A percentile compares a stretch with the other conserved stretches of the same genome.
phyloP scores from a whole-genome alignment of 1,140 invertebrate species.

The Drosophila ohnishii region DNA sequence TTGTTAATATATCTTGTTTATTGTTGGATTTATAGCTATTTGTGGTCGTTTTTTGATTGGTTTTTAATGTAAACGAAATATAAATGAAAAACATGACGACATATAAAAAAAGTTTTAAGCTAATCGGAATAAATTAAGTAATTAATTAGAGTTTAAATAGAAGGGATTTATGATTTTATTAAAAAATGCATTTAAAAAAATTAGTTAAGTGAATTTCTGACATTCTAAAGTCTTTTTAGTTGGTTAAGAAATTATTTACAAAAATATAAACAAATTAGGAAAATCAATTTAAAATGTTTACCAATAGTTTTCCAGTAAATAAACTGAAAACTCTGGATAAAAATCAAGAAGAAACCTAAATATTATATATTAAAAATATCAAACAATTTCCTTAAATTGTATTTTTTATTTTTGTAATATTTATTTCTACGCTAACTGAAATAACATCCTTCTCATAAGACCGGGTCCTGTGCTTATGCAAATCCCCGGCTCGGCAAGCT shows the following conservation, averaged over 20 bases:
- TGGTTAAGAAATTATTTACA: neutral
- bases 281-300: neutral
- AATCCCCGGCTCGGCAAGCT: slow-evolving; percentile 30
- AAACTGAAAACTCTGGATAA: neutral
- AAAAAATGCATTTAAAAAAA: too few species aligned
- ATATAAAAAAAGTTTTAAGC: neutral
- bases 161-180: too few species aligned
- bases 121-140: neutral
- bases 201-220: neutral
- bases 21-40: slow-evolving; percentile 1
- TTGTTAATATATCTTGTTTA: slow-evolving; percentile 33
- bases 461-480: slow-evolving; percentile 28
- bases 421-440: slow-evolving; percentile 8
- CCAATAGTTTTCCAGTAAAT: neutral
- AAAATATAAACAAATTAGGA: too few species aligned
- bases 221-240: neutral
- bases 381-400: too few species aligned
- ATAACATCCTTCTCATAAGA: slow-evolving; percentile 6
- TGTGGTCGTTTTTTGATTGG: neutral
- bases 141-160: too few species aligned
- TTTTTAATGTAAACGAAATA: neutral
- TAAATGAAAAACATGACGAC: too few species aligned
- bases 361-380: too few species aligned
- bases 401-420: too few species aligned
- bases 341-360: neutral